Base-by-base conservation (phyloP, 2,797 vertebrate genomes). In the Smutsia gigantea region DNA sequence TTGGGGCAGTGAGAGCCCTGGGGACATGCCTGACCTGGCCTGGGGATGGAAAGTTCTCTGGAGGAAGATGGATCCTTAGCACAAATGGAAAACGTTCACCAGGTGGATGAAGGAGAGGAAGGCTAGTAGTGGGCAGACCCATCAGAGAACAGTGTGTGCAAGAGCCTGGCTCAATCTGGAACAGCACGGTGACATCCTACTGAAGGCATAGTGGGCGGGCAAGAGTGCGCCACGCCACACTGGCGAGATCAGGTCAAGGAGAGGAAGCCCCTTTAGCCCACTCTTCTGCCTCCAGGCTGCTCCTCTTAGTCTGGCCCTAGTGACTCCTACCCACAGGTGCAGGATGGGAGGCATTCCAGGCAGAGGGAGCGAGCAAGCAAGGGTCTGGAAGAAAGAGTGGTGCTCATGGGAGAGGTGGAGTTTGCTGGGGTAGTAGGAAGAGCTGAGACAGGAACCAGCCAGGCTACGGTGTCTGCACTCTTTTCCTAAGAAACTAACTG, bases 151-250 rank as follows among this genome's bases (percentile, higher is more conserved):
- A 3, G 59, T 34, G 18, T 8, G 11, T 61, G 31, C 34, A 63
- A 63, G 87, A 72, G 59, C 49, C 61, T 4, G 39, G 42, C 17
- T 59, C 66, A 6, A 5, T 34, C 7, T 13, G 51, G 27, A 42
- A 12, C 0, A 1, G 55, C 34, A 0, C 0, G 25, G 25, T 7
- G 10, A 31, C 4, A 55, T n/a, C 23, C 66, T 3, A 1, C 14
- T 7, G 19, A 63, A 95, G 49, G 49, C 39, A 0, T 10, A 14
- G 37, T 46, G 57, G 66, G 34, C 14, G 51, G 51, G 18, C 78
- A 17, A 63, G 10, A 37, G 37, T 5, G 17, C 31, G 15, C 21
- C 18, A 4, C 1, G 6, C 57, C 68, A 13, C 1, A 0, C 79
- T 19, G 27, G 23, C 46, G 29, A 59, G 49, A 18, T 55, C 27